phyloP scores from a whole-genome alignment of 2,113 vertebrate species.

The Emydocephalus ijimae region DNA sequence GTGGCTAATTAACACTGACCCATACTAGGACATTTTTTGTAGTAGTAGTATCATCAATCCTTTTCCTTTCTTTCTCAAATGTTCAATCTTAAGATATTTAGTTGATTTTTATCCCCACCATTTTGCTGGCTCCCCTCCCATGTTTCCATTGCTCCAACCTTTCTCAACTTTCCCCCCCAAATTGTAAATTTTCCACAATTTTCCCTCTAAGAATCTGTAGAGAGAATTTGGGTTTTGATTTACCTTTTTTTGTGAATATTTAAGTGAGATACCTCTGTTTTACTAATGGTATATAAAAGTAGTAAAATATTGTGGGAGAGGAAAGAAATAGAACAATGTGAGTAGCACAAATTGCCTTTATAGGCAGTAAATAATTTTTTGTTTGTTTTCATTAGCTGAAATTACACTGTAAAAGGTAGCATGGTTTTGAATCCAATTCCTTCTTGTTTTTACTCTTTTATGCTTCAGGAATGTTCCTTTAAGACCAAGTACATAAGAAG shows the following conservation, averaged over 20 bases:
- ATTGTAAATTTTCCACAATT: neutral
- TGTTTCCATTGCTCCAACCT: neutral
- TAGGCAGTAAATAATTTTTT: neutral
- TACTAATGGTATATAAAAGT: neutral
- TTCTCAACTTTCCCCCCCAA: neutral
- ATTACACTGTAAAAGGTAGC: neutral
- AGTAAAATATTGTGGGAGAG: neutral
- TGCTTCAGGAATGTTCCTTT: neutral
- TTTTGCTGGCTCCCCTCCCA: neutral
- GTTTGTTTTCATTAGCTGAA: neutral
- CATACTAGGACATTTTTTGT: neutral
- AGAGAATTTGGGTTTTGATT: constrained; percentile 3
- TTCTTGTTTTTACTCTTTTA: neutral
- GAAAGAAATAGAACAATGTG: neutral
- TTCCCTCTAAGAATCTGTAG: neutral
- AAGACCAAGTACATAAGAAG: neutral
- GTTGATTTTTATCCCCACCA: neutral
- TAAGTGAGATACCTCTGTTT: neutral
- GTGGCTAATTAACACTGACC: constrained; percentile 8
- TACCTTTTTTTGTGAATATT: neutral
- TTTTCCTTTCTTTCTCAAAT: neutral
- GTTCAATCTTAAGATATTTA: constrained; percentile 24
- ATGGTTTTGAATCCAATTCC: neutral
- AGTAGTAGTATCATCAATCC: neutral
- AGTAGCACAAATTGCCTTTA: neutral